Evolutionary conservation across 2,888 invertebrate species (phyloP).

Genomic region (Lampropteryx suffumata): DNA sequence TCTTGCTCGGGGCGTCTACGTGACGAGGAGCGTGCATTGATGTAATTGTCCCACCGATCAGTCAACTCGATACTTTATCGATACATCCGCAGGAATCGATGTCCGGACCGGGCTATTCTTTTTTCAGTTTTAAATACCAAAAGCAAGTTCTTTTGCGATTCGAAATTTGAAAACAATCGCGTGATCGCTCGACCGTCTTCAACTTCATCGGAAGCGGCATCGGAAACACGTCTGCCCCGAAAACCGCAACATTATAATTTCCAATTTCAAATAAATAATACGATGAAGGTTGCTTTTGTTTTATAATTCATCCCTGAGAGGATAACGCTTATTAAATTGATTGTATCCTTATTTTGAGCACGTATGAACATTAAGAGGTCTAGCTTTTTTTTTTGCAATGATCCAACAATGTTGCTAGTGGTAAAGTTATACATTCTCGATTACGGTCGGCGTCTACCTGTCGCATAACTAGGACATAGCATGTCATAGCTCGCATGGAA

Average conservation of each 20-base stretch:
- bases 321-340: constrained; percentile 49
- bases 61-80: constrained; percentile 53
- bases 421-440: constrained; percentile 53
- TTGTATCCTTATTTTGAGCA: constrained; percentile 46
- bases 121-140: constrained; percentile 31
- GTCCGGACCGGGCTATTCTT: constrained; percentile 47
- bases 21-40: constrained; percentile 65
- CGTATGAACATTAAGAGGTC: constrained; percentile 35
- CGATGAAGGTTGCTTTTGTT: constrained; percentile 58
- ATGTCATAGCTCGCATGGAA: constrained; percentile 72
- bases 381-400: constrained; percentile 42
- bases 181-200: constrained; percentile 64
- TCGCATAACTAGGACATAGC: constrained; percentile 77
- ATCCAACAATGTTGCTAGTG: constrained; percentile 54
- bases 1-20: constrained; percentile 61
- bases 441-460: constrained; percentile 64
- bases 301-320: constrained; percentile 55
- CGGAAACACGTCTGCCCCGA: constrained; percentile 77
- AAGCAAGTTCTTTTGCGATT: constrained; percentile 46
- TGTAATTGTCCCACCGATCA: constrained; percentile 68
- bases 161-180: constrained; percentile 58
- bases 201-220: constrained; percentile 70
- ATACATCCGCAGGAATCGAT: constrained; percentile 59
- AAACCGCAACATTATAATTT: constrained; percentile 77
- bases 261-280: constrained; percentile 78